Base-by-base conservation (phyloP, 1,140 invertebrate species). In the Drosophila tsacasi region DNA sequence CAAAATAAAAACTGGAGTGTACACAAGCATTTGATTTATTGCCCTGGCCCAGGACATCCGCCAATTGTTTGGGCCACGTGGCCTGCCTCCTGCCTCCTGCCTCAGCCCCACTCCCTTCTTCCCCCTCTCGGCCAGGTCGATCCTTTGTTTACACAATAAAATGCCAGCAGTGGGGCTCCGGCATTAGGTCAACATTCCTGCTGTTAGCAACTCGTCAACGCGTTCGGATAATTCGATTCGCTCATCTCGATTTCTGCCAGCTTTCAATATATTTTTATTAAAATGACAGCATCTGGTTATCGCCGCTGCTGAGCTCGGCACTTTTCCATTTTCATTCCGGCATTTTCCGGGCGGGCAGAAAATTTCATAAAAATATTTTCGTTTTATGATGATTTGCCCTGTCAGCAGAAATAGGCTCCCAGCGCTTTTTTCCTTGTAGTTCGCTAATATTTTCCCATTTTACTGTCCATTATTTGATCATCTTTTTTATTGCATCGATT, bases 11-110 rank as follows among this genome's bases (percentile, higher is more conserved):
- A 78, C 58, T 68, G n/a, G 57, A 79, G 76, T 79, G 76, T 79
- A 72, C 76, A 79, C 68, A 79, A 79, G 66, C 76, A 79, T 79
- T 79, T 79, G 76, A 79, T 79, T 79, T 79, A 79, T 79, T 79
- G 67, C 76, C 76, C 42, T 54, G 42, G 76, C 76, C 55, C 76
- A 79, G 76, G 76, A 79, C 76, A 79, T 79, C 76, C 67, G 76
- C 66, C 76, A 79, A 79, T 79, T 79, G 76, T 73, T 71, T 63
- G 66, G 50, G 59, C 76, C 76, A 79, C 76, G 76, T 79, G 76
- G 59, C 63, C 5, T 23, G 17, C 12, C 23, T 1, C 15, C 5
- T 23, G 17, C 12, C 23, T 1, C 15, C 35, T 13, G 35, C 12
- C 35, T 13, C 35, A 3, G 19, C 1, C 15, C 15, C 23, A 19